Evolutionary conservation across 92 coral and sea anemone species (phyloP).

Genomic region (Heliopora coerulea): DNA sequence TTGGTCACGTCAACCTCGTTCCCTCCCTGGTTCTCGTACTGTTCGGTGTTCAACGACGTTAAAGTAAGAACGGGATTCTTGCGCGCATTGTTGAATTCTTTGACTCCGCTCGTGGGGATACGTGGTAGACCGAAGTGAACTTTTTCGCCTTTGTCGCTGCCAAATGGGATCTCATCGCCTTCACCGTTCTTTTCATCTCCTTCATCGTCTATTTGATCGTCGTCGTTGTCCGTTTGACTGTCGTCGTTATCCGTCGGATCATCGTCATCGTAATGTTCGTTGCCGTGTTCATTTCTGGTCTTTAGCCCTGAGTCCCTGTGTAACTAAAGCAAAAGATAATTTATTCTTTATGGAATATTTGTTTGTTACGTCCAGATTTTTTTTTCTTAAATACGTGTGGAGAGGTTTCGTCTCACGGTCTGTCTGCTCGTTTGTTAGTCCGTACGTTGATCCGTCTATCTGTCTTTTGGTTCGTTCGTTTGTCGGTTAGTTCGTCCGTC

Average conservation of each 20-base stretch:
- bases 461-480: no score
- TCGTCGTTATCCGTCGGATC: neutral
- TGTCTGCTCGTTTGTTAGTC: no score
- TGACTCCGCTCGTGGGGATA: neutral
- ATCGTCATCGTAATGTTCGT: constrained; percentile 23
- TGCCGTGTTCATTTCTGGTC: neutral
- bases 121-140: neutral
- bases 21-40: constrained; percentile 24
- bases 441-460: no score
- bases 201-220: constrained; percentile 2
- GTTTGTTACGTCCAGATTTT: no score
- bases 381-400: no score
- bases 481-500: no score
- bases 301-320: neutral
- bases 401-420: no score
- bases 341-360: no score
- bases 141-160: neutral
- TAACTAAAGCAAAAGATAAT: neutral
- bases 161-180: neutral
- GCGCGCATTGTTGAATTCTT: constrained; percentile 18
- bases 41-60: constrained; percentile 22
- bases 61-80: constrained; percentile 22
- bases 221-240: constrained; percentile 22
- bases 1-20: constrained; percentile 32
- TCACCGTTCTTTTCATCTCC: constrained; percentile 7